Percentiles rank a stretch among this genome's conserved stretches.
These are phyloP conservation scores for Pseudachorutes palmiensis DNA, from an alignment of 1,140 invertebrate genomes.

Conservation along the genomic window DNA sequence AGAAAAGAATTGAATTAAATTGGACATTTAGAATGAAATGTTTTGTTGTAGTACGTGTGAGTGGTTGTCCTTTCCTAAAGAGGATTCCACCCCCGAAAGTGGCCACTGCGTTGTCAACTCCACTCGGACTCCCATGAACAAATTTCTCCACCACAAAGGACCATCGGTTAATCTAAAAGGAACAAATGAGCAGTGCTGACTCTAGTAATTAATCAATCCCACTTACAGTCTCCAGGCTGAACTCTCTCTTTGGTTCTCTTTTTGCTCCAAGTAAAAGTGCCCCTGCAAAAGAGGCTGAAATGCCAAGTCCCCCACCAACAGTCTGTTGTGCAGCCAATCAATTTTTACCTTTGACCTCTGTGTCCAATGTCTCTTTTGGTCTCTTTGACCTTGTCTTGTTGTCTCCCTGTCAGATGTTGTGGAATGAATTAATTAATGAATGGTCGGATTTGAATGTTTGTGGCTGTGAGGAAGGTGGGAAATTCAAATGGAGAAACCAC, in stretches of 20 bases:
- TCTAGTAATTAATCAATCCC: no score
- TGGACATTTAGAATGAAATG: not conserved
- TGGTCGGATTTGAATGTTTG: no score
- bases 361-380: no score
- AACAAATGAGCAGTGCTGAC: not conserved
- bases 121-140: slow-evolving; percentile 86
- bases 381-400: no score
- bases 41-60: slow-evolving; percentile 1
- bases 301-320: slow-evolving; percentile 73
- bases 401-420: no score
- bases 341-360: no score
- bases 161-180: slow-evolving; percentile 48
- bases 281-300: slow-evolving; percentile 81
- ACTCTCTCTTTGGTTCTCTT: not conserved
- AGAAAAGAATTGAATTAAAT: not conserved
- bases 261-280: slow-evolving; percentile 50
- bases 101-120: slow-evolving; percentile 84
- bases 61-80: slow-evolving; percentile 51
- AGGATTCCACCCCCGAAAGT: slow-evolving; percentile 72
- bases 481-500: no score
- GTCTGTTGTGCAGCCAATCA: no score
- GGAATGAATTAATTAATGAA: no score
- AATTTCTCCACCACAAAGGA: slow-evolving; percentile 75
- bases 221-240: slow-evolving; percentile 6
- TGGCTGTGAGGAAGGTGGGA: no score